These are phyloP conservation scores for Octopus sinensis DNA, from an alignment of 1,140 invertebrate genomes.

Conservation along the genomic window DNA sequence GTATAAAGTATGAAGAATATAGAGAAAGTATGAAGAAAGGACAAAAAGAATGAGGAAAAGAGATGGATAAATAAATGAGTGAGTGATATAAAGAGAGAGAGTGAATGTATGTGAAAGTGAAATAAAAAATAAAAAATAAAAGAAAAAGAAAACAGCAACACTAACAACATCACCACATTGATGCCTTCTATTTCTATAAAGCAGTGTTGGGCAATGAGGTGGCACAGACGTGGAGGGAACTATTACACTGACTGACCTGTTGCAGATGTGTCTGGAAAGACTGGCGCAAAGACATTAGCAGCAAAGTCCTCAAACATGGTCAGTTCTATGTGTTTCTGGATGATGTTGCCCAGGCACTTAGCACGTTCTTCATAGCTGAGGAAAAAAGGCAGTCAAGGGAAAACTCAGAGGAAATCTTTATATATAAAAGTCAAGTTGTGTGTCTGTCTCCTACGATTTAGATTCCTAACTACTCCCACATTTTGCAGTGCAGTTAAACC, in stretches of 20 bases:
- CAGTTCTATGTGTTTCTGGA: slow-evolving; percentile 80
- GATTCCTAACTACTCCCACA: too few species aligned
- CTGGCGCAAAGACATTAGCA: slow-evolving; percentile 78
- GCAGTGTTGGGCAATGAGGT: too few species aligned
- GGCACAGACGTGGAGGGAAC: not conserved
- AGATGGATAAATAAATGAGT: too few species aligned
- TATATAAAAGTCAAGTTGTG: too few species aligned
- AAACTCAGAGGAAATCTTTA: not conserved
- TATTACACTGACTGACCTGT: not conserved
- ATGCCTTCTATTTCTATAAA: too few species aligned
- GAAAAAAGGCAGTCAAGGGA: slow-evolving; percentile 22
- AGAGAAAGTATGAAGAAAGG: too few species aligned
- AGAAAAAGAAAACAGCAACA: too few species aligned
- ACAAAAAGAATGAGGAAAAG: too few species aligned
- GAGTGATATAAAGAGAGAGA: not conserved
- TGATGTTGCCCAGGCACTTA: slow-evolving; percentile 81
- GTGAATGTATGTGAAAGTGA: not conserved
- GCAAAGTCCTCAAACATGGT: slow-evolving; percentile 91
- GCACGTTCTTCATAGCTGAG: slow-evolving; percentile 86
- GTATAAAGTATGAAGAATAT: too few species aligned
- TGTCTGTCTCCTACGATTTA: too few species aligned
- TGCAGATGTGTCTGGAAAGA: slow-evolving; percentile 56
- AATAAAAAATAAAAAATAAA: not conserved
- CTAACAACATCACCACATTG: too few species aligned
- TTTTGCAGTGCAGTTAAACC: too few species aligned